Evolutionary conservation across 2,113 vertebrate genomes (phyloP), one percentile per base, ranked within the genome.

Genomic region (Saiga tatarica): DNA sequence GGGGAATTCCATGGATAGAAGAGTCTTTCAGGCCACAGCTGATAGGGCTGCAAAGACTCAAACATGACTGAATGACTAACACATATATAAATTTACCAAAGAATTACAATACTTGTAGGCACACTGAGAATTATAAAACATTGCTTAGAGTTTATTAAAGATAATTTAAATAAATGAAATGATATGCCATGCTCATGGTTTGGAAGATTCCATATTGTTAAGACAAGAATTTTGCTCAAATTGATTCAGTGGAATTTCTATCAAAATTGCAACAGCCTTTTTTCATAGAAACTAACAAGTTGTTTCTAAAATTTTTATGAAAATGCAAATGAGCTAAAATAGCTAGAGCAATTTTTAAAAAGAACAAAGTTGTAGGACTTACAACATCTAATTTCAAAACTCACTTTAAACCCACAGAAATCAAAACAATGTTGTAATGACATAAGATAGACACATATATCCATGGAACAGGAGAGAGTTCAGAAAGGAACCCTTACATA

Each of bases 231-330:
- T 94, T 14, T 87, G 42, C 55, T 95, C 52, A 96, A 92, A 95
- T 52, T 93, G 30, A 88, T n/a, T 84, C 42, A 74, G n/a, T 57
- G 39, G 16, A 88, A 88, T 91, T 81, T 92, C 60, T 71, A 87
- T 93, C 39, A 96, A 91, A 86, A 76, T 36, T 91, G 2, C 25
- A 81, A 33, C 3, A 94, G 64, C 4, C 6, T 59, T 92, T 93
- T 96, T 87, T 96, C 28, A 95, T 1, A 93, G 84, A 91, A 95
- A 88, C 45, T 64, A 92, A 78, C 25, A 92, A 96, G 23, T 47
- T 85, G n/a, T 88, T 53, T 39, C 36, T 78, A 93, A 88, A 95
- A 67, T 87, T 53, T 81, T 52, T 52, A 74, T 36, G n/a, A 85
- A 96, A 96, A 93, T 64, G 15, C 10, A 95, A 87, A 93, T 96